These are phyloP conservation scores for Bombyx mori DNA, from an alignment of 1,140 invertebrate genomes.

Conservation along the genomic window DNA sequence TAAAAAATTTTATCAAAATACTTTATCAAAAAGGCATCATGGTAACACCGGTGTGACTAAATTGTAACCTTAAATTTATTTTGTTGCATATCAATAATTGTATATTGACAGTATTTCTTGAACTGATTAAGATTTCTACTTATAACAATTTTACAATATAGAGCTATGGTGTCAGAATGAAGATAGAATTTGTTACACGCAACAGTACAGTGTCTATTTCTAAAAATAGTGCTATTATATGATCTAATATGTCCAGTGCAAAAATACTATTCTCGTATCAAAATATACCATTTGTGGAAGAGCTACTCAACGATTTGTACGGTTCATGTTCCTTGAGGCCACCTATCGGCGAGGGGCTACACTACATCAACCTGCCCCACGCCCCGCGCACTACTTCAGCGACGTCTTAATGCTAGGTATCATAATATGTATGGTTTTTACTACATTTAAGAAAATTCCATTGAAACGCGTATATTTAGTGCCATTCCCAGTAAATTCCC, in stretches of 20 bases:
- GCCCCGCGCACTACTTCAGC: background rate
- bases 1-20: too few relatives aligned
- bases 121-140: too few relatives aligned
- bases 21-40: too few relatives aligned
- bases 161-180: too few relatives aligned
- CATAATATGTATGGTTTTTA: background rate
- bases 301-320: slow-evolving; percentile 51
- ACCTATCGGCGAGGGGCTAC: slow-evolving; percentile 12
- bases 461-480: too few relatives aligned
- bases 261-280: slow-evolving; percentile 60
- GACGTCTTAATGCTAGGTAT: background rate
- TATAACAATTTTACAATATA: too few relatives aligned
- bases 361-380: background rate
- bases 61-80: too few relatives aligned
- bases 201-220: background rate
- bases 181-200: too few relatives aligned
- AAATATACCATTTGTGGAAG: slow-evolving; percentile 51
- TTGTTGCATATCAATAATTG: too few relatives aligned
- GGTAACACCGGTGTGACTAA: too few relatives aligned
- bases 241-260: slow-evolving; percentile 30
- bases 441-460: too few relatives aligned
- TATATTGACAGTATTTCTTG: too few relatives aligned
- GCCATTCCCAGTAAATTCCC: background rate
- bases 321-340: slow-evolving; percentile 34
- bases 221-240: background rate